These are phyloP conservation scores for Cotesia typhae DNA, from an alignment of 1,140 invertebrate species.

Conservation along the genomic window DNA sequence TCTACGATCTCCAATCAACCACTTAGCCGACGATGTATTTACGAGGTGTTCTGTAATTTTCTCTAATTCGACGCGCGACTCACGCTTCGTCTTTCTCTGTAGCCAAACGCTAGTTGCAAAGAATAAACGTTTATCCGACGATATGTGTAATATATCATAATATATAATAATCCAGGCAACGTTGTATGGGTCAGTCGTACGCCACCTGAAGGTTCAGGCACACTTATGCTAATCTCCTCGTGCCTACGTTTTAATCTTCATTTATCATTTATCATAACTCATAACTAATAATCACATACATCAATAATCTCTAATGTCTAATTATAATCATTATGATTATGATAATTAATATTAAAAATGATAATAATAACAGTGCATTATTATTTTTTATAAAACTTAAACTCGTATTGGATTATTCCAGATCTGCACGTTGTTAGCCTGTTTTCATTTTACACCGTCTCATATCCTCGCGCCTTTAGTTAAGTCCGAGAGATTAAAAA, in stretches of 20 bases:
- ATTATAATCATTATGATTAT: too few species aligned
- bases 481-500: slow-evolving; percentile 53
- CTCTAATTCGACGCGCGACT: slow-evolving; percentile 58
- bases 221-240: slow-evolving; percentile 46
- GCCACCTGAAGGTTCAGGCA: slow-evolving; percentile 31
- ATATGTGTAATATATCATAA: slow-evolving; percentile 11
- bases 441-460: slow-evolving; percentile 34
- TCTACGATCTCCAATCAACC: slow-evolving; percentile 61
- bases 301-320: not conserved
- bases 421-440: too few species aligned
- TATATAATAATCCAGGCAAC: slow-evolving; percentile 15
- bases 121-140: not conserved
- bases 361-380: too few species aligned
- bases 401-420: too few species aligned
- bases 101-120: slow-evolving; percentile 16
- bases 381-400: too few species aligned
- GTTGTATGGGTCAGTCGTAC: slow-evolving; percentile 16
- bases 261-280: slow-evolving; percentile 12
- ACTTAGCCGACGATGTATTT: slow-evolving; percentile 62
- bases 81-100: slow-evolving; percentile 31
- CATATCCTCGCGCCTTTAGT: too few species aligned
- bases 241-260: slow-evolving; percentile 27
- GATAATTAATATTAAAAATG: too few species aligned
- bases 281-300: not conserved
- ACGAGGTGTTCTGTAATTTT: slow-evolving; percentile 65